These are phyloP conservation scores for Eidolon helvum DNA, from an alignment of 2,113 vertebrate species.

Conservation along the genomic window DNA sequence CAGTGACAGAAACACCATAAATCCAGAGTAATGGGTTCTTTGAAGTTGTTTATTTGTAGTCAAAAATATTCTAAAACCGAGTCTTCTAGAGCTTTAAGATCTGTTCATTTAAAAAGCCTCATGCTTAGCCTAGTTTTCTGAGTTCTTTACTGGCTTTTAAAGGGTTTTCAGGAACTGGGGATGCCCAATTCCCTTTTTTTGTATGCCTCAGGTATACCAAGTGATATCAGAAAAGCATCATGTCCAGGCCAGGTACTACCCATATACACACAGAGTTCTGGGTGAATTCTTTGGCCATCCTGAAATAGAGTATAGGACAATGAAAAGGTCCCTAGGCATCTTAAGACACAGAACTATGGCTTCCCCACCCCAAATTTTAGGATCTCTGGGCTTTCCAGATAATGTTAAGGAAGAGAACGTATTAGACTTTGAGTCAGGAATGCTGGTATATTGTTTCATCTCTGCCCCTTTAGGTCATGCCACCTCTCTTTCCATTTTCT, in stretches of 20 bases:
- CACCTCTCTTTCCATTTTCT: not conserved
- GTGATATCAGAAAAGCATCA: not conserved
- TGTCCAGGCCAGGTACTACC: not conserved
- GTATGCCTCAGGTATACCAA: not conserved
- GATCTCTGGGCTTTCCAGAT: not conserved
- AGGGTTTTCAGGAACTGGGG: not conserved
- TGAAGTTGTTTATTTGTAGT: not conserved
- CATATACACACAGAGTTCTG: not conserved
- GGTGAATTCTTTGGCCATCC: not conserved
- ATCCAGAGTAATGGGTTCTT: not conserved
- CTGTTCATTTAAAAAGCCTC: not conserved
- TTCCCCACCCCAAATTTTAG: not conserved
- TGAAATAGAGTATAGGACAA: not conserved
- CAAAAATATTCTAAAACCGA: not conserved
- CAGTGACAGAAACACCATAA: not conserved
- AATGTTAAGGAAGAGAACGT: not conserved
- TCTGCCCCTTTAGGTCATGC: not conserved
- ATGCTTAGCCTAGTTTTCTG: not conserved
- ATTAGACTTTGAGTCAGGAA: not conserved
- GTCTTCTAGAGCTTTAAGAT: not conserved
- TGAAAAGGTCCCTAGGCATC: not conserved
- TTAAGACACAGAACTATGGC: not conserved
- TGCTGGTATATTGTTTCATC: not conserved
- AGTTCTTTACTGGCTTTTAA: not conserved
- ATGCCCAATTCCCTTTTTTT: not conserved